A percentile compares a stretch with the other conserved stretches of the same genome.
Conservation (phyloP, 1,140 invertebrate genomes). For the Aphis gossypii region DNA sequence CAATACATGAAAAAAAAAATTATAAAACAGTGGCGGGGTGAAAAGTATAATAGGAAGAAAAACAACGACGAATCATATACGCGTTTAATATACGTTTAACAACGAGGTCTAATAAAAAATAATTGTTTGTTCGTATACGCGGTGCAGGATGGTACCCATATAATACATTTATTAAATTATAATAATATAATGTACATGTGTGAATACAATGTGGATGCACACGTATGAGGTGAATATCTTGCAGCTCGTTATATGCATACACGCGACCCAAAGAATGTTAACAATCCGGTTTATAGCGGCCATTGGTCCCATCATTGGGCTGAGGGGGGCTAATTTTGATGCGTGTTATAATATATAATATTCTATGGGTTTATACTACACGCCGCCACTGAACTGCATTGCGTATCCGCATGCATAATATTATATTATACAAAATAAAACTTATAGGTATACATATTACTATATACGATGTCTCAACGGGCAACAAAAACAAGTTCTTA, state of each 20-base stretch:
- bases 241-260: neutral
- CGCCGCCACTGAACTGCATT: neutral
- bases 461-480: no score
- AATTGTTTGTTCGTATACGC: neutral
- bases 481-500: no score
- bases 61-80: neutral
- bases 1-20: neutral
- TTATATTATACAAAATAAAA: neutral
- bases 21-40: neutral
- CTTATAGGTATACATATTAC: no score
- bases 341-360: neutral
- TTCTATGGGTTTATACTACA: neutral
- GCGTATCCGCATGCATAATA: neutral
- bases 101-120: neutral
- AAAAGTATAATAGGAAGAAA: neutral
- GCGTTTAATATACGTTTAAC: neutral
- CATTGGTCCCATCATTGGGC: constrained; percentile 11
- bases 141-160: neutral
- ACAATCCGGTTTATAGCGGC: constrained; percentile 53
- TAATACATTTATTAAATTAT: neutral
- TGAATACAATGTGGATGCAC: neutral
- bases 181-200: neutral
- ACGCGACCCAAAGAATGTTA: constrained; percentile 43
- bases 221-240: neutral
- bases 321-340: neutral